Evolutionary conservation across 2,797 vertebrate genomes (phyloP).

Genomic region (Moxostoma hubbsi): DNA sequence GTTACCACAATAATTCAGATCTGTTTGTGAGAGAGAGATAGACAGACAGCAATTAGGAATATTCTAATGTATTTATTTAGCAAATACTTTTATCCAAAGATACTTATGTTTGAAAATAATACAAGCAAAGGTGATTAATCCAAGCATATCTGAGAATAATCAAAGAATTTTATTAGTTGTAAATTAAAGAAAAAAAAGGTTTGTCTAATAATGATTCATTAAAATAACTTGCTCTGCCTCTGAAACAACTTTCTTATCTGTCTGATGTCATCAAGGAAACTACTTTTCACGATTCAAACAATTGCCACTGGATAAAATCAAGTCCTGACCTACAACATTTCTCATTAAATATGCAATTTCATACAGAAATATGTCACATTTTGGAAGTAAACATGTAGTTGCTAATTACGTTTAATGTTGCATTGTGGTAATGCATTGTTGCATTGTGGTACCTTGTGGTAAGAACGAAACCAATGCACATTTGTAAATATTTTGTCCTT

Average conservation of each 20-base stretch:
- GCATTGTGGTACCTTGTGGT: too few relatives aligned
- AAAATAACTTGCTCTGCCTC: not conserved
- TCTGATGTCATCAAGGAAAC: not conserved
- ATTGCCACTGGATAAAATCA: not conserved
- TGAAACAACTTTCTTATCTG: not conserved
- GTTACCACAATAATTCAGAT: constrained; percentile 84
- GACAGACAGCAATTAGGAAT: too few relatives aligned
- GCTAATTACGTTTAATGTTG: not conserved
- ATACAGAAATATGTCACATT: not conserved
- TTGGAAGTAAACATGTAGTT: not conserved
- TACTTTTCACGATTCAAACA: not conserved
- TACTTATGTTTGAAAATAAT: too few relatives aligned
- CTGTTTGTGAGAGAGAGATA: constrained; percentile 57
- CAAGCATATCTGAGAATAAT: too few relatives aligned
- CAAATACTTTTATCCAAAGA: too few relatives aligned
- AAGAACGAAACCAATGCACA: constrained; percentile 20
- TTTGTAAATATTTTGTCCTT: constrained; percentile 1
- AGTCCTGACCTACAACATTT: not conserved
- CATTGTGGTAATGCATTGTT: too few relatives aligned
- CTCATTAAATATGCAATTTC: not conserved
- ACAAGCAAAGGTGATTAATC: too few relatives aligned
- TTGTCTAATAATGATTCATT: too few relatives aligned
- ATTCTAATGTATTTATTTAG: too few relatives aligned
- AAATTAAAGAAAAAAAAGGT: too few relatives aligned
- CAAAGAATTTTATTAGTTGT: too few relatives aligned